Conservation (phyloP, 1,140 invertebrate genomes). For the Artemia franciscana region DNA sequence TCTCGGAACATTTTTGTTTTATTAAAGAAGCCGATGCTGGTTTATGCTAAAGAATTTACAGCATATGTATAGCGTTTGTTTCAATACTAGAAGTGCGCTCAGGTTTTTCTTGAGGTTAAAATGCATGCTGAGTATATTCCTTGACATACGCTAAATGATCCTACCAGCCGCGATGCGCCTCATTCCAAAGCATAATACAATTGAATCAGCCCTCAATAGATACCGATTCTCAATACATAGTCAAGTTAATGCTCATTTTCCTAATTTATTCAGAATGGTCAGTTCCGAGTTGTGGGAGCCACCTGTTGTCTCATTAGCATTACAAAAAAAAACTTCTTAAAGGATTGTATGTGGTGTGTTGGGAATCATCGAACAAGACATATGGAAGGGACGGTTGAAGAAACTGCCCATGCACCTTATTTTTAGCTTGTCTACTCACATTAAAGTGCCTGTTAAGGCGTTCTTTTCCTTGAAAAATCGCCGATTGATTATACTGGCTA, state of each 20-base stretch:
- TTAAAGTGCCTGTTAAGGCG: neutral
- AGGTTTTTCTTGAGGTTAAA: no score
- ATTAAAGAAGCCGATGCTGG: no score
- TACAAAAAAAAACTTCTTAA: neutral
- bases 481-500: no score
- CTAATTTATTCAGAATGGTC: neutral
- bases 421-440: neutral
- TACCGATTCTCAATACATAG: neutral
- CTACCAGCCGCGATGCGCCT: neutral
- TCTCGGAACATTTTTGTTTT: no score
- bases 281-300: neutral
- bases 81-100: no score
- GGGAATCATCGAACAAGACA: no score
- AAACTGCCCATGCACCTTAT: neutral
- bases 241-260: neutral
- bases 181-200: neutral
- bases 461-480: no score
- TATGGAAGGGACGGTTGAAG: neutral
- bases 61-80: no score
- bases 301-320: neutral
- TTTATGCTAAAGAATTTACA: no score
- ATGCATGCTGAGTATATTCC: no score
- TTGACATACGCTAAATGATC: no score
- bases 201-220: neutral
- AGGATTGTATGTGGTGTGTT: no score